phyloP scores from a whole-genome alignment of 30 jellyfish, hydroid and myxozoan species.

The Catostylus mosaicus region DNA sequence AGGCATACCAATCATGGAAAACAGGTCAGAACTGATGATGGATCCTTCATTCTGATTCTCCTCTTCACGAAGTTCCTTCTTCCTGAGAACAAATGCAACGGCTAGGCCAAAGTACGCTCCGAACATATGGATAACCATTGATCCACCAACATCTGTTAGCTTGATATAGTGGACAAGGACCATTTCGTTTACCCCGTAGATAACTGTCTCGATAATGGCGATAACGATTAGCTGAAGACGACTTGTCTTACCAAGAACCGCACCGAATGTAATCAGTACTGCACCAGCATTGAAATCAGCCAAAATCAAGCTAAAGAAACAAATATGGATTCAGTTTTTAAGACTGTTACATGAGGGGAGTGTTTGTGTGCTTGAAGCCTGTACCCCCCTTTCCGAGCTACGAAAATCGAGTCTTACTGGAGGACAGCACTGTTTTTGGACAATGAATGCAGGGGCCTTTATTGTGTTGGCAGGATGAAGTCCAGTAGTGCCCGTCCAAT shows the following conservation, averaged over 20 bases:
- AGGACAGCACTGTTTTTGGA: too few species aligned
- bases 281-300: conserved; percentile 98
- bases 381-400: too few species aligned
- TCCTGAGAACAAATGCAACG: conserved; percentile 74
- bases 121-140: conserved; percentile 90
- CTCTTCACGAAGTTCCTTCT: conserved; percentile 48
- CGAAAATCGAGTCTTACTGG: too few species aligned
- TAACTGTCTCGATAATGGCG: conserved; percentile 77
- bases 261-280: conserved; percentile 89
- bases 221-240: conserved; percentile 88
- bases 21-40: conserved; percentile 83
- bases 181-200: conserved; percentile 85
- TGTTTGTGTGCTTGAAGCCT: too few species aligned
- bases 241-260: conserved; percentile 90
- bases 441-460: too few species aligned
- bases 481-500: too few species aligned
- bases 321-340: too few species aligned
- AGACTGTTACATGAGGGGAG: too few species aligned
- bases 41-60: conserved; percentile 88
- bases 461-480: too few species aligned
- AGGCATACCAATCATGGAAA: conserved; percentile 89
- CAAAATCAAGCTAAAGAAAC: conserved; percentile 70
- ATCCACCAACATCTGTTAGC: conserved; percentile 96
- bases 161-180: conserved; percentile 78
- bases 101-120: conserved; percentile 99